Base-by-base conservation (phyloP, 2,113 vertebrate species). In the Galbula dea region DNA sequence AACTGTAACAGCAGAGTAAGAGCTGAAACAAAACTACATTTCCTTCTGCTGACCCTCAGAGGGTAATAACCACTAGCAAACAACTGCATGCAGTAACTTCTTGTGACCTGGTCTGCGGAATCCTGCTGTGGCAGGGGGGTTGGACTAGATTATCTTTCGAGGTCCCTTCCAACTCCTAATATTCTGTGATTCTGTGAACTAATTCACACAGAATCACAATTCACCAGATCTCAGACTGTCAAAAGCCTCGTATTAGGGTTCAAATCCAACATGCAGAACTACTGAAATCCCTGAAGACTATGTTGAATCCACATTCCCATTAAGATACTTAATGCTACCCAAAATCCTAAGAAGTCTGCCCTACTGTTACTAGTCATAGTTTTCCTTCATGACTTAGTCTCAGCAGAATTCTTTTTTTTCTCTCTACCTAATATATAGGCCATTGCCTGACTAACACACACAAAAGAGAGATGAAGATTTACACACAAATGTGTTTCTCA, bases 401-500 rank as follows among this genome's bases (percentile, higher is more conserved):
- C 78, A 48, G 45, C 23, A 71, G 29, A 82, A 59, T 29, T 71
- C 55, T 76, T 69, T 57, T 77, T 3, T 4, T 46, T 57, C 83
- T 54, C 49, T 73, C 19, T 7, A 1, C 30, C 37, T 46, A 57
- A 87, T 30, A 88, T 46, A 69, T 11, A 73, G 82, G 41, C 49
- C 54, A 77, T 29, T 54, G 75, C 29, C 77, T 59, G 55, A 82
- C 79, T 86, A 89, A 54, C 27, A 46, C 11, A 69, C 36, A 93
- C 72, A 94, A 89, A 96, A 54, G 41, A 67, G 34, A 94, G 59
- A 32, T 74, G 46, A 66, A 89, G 88, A 94, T 89, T 91, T 95
- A 89, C 79, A 83, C 83, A 59, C 61, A 88, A 86, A 77, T 57
- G 80, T 92, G 57, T 68, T 95, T 96, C 92, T 66, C 90, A 93